Conservation (phyloP, 2,797 vertebrate genomes). For the Pseudomugil tenellus region DNA sequence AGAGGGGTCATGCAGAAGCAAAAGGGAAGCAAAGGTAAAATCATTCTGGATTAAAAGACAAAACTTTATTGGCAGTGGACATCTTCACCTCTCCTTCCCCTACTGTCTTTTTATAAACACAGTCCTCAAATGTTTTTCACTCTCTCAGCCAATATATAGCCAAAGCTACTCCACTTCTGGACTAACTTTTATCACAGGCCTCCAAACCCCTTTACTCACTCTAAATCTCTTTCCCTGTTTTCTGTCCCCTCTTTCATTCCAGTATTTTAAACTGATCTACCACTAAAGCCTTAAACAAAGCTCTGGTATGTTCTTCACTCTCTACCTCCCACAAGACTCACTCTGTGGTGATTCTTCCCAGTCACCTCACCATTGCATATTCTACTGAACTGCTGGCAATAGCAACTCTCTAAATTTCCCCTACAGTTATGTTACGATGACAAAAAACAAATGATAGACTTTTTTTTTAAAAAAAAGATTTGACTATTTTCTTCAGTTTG, state of each 20-base stretch:
- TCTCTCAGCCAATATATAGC: slow-evolving; percentile 21
- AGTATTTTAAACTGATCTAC: slow-evolving; percentile 36
- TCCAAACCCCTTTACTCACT: slow-evolving; percentile 10
- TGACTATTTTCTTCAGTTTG: too few relatives aligned
- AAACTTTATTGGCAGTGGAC: slow-evolving; percentile 30
- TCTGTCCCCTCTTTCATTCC: slow-evolving; percentile 17
- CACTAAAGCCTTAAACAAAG: slow-evolving; percentile 56
- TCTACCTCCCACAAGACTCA: slow-evolving; percentile 11
- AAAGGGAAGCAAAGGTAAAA: slow-evolving; percentile 41
- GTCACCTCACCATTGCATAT: slow-evolving; percentile 38
- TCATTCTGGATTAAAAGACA: slow-evolving; percentile 48
- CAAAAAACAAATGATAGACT: too few relatives aligned
- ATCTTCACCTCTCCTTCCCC: slow-evolving; percentile 42
- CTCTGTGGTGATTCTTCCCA: slow-evolving; percentile 29
- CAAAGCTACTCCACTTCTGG: slow-evolving; percentile 30
- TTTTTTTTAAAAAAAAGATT: too few relatives aligned
- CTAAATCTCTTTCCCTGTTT: slow-evolving; percentile 21
- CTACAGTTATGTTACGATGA: slow-evolving; percentile 15
- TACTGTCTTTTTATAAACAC: slow-evolving; percentile 47
- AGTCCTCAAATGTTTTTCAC: slow-evolving; percentile 56
- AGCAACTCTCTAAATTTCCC: slow-evolving; percentile 38
- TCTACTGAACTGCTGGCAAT: slow-evolving; percentile 49
- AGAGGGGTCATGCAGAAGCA: slow-evolving; percentile 16
- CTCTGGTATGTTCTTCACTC: slow-evolving; percentile 11
- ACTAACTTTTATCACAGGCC: slow-evolving; percentile 44